Conservation (phyloP, 2,797 vertebrate species). For the Chrysocyon brachyurus region DNA sequence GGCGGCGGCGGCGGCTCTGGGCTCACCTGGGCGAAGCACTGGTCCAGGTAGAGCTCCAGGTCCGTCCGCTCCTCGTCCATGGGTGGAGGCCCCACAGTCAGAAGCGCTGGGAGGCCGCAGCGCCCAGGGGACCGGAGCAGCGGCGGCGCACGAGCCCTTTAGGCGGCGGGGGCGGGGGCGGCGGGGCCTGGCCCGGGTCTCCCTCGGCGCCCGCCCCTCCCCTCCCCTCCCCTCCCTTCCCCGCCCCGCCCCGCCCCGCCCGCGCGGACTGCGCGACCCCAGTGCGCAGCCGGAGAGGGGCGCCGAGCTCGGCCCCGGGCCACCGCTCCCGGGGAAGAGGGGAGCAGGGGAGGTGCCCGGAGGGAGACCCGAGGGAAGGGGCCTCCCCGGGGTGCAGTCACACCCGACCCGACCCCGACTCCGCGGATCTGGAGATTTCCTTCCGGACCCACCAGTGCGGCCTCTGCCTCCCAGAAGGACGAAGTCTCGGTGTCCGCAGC, state of each 20-base stretch:
- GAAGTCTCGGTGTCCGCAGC: background rate
- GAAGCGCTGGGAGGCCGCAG: rapidly evolving
- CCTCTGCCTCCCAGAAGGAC: background rate
- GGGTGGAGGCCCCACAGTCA: rapidly evolving
- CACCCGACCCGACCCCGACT: too few relatives aligned
- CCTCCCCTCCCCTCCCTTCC: background rate
- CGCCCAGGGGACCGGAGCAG: rapidly evolving
- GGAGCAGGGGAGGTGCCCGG: background rate
- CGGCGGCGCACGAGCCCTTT: background rate
- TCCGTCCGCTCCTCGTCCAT: slow-evolving; percentile 88
- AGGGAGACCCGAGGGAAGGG: too few relatives aligned
- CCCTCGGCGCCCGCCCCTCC: too few relatives aligned
- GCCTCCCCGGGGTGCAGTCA: background rate
- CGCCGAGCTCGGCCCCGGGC: rapidly evolving
- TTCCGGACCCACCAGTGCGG: background rate
- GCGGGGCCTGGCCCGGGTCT: rapidly evolving
- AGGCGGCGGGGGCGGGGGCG: rapidly evolving
- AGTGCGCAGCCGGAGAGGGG: background rate
- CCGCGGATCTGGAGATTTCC: background rate
- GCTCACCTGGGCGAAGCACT: slow-evolving; percentile 89
- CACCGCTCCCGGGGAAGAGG: too few relatives aligned
- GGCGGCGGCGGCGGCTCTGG: background rate
- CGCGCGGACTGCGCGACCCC: rapidly evolving
- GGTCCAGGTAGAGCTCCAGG: slow-evolving; percentile 93
- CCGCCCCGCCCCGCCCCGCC: rapidly evolving